phyloP scores from a whole-genome alignment of 2,113 vertebrate species.

The Zootoca vivipara region DNA sequence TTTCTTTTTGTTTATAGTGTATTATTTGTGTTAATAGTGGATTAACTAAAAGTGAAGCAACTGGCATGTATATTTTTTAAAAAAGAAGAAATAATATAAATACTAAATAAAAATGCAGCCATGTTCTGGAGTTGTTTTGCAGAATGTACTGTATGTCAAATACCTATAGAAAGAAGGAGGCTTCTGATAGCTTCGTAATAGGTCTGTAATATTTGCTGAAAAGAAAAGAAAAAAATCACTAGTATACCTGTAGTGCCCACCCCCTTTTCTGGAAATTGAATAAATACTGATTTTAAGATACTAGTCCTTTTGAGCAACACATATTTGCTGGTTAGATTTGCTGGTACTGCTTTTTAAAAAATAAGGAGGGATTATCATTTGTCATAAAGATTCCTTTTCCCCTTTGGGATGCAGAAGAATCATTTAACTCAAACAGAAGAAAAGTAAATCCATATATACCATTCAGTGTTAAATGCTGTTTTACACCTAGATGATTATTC shows the following conservation, averaged over 20 bases:
- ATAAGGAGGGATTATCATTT: not conserved
- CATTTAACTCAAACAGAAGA: not conserved
- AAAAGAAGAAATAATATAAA: slow-evolving; percentile 1
- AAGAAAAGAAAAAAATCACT: slow-evolving; percentile 57
- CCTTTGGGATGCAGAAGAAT: not conserved
- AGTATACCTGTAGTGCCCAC: not conserved
- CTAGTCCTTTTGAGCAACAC: not conserved
- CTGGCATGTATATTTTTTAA: not conserved
- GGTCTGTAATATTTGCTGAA: slow-evolving; percentile 52
- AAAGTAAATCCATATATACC: too few species aligned
- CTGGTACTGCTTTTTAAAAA: not conserved
- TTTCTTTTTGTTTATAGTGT: not conserved
- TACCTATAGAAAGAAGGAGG: slow-evolving; percentile 51
- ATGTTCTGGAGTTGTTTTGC: not conserved
- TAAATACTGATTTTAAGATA: not conserved
- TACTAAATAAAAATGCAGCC: not conserved
- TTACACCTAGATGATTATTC: too few species aligned
- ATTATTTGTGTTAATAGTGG: not conserved
- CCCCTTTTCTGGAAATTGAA: slow-evolving; percentile 16
- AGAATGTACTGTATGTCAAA: not conserved
- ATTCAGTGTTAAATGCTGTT: too few species aligned
- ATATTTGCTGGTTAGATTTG: not conserved
- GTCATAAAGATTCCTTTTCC: not conserved
- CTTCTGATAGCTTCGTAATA: slow-evolving; percentile 19
- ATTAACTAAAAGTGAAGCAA: not conserved